A percentile compares a stretch with the other conserved stretches of the same genome.
These are phyloP conservation scores for Drosophila bocqueti DNA, from an alignment of 1,140 invertebrate genomes.

Conservation along the genomic window DNA sequence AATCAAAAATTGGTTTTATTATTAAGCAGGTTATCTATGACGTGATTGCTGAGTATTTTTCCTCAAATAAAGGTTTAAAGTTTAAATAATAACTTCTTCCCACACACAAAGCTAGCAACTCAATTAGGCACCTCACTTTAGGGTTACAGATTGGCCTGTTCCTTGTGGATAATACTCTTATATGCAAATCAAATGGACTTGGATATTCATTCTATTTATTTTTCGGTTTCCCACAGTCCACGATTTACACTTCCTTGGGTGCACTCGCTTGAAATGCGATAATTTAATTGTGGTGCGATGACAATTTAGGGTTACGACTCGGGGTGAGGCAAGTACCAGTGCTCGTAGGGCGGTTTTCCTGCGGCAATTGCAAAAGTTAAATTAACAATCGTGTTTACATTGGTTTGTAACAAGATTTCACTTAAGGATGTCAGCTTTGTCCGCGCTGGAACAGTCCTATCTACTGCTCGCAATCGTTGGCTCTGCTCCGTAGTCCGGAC, in stretches of 20 bases:
- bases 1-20: not conserved
- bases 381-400: slow-evolving; percentile 85
- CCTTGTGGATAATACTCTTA: slow-evolving; percentile 11
- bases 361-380: slow-evolving; percentile 75
- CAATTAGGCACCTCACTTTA: slow-evolving; percentile 8
- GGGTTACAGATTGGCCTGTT: slow-evolving; percentile 38
- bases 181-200: slow-evolving; percentile 74
- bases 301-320: slow-evolving; percentile 38
- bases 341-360: slow-evolving; percentile 32
- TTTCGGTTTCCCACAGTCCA: slow-evolving; percentile 72
- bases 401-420: slow-evolving; percentile 85
- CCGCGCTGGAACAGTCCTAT: slow-evolving; percentile 24
- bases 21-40: not conserved
- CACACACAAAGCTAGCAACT: not conserved
- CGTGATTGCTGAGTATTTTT: not conserved
- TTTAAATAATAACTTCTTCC: not conserved
- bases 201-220: slow-evolving; percentile 49
- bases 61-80: not conserved
- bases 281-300: slow-evolving; percentile 82
- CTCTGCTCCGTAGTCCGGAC: not conserved
- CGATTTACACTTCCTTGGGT: slow-evolving; percentile 41
- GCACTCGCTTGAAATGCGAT: slow-evolving; percentile 79
- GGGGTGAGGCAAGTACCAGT: not conserved
- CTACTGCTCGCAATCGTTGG: slow-evolving; percentile 28
- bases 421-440: slow-evolving; percentile 83